phyloP scores from a whole-genome alignment of 2,888 invertebrate species.

The Heteromyza rotundicornis region DNA sequence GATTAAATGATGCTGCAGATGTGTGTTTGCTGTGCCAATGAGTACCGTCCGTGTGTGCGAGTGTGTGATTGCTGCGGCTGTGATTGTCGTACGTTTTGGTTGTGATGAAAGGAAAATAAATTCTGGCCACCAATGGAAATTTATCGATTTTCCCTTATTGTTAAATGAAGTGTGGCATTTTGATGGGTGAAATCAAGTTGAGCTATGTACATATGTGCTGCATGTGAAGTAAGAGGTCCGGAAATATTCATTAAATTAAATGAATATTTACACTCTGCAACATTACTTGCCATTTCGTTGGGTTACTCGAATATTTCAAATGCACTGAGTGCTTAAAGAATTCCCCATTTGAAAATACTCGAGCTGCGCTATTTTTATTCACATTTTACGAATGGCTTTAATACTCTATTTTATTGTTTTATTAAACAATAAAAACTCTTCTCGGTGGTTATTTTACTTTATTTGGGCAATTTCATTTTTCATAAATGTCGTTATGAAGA shows the following conservation, averaged over 20 bases:
- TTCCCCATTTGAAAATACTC: too few relatives aligned
- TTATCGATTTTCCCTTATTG: neutral
- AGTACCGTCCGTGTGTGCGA: neutral
- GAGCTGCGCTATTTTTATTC: too few relatives aligned
- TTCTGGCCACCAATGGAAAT: neutral
- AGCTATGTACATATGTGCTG: too few relatives aligned
- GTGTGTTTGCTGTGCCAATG: neutral
- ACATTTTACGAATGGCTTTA: too few relatives aligned
- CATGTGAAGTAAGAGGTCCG: too few relatives aligned
- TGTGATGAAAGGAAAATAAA: conserved; percentile 1
- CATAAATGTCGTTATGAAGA: neutral
- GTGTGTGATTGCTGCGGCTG: neutral
- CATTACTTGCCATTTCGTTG: too few relatives aligned
- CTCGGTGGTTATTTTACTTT: neutral
- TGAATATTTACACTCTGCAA: too few relatives aligned
- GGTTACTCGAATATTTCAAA: too few relatives aligned
- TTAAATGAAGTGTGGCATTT: neutral
- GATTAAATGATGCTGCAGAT: conserved; percentile 35
- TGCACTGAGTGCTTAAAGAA: too few relatives aligned
- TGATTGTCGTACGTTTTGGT: neutral
- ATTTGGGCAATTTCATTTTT: neutral
- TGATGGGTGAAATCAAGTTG: too few relatives aligned
- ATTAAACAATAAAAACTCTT: neutral
- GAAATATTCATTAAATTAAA: too few relatives aligned
- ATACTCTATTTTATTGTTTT: neutral